Percentiles rank a stretch among this genome's conserved stretches.
These are phyloP conservation scores for Castor canadensis DNA, from an alignment of 2,113 vertebrate species.

Conservation along the genomic window DNA sequence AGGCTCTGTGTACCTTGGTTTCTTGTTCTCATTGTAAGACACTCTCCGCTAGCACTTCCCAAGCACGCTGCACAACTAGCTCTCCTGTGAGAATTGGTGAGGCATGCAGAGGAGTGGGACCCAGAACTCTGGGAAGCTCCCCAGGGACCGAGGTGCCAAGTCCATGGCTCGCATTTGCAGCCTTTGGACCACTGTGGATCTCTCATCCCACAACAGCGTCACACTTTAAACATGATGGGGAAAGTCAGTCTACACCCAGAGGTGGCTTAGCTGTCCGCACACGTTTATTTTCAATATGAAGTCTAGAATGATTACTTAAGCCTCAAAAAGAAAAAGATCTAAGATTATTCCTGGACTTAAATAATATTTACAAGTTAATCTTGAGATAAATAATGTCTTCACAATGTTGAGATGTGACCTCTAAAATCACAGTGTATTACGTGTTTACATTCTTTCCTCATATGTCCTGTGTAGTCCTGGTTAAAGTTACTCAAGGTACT, in stretches of 20 bases:
- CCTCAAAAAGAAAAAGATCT: not conserved
- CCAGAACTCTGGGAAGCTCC: no score
- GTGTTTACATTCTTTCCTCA: not conserved
- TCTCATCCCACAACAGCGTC: no score
- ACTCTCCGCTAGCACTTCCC: no score
- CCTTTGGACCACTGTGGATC: no score
- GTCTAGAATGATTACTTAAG: not conserved
- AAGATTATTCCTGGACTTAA: not conserved
- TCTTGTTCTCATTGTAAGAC: no score
- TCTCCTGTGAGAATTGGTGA: no score
- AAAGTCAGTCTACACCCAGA: not conserved
- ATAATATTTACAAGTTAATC: no score
- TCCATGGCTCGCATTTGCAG: no score
- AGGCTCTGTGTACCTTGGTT: no score
- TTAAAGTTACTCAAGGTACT: not conserved
- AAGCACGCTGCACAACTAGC: no score
- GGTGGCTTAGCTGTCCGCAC: not conserved
- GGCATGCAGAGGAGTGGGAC: no score
- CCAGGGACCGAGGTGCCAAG: no score
- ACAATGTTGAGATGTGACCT: not conserved
- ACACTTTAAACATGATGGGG: not conserved
- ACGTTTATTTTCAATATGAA: constrained; percentile 1
- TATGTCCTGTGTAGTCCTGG: not conserved
- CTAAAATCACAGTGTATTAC: not conserved
- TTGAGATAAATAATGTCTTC: not conserved